These are phyloP conservation scores for Eurystomus glaucurus DNA, from an alignment of 2,797 vertebrate species.

Conservation along the genomic window DNA sequence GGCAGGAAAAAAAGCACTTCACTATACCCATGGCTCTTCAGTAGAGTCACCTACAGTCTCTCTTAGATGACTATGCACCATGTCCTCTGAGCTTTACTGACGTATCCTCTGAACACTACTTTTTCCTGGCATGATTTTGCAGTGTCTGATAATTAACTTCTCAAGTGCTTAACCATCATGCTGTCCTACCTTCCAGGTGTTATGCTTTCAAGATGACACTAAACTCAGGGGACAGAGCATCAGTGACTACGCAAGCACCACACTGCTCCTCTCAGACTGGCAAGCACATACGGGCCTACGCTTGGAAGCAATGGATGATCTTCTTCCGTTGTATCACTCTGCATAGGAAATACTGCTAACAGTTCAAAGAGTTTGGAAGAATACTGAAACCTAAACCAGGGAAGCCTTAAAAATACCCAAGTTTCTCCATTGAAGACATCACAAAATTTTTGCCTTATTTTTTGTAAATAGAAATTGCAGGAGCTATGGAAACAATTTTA, in stretches of 20 bases:
- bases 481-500: background rate
- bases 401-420: accelerated
- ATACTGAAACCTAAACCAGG: background rate
- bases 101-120: background rate
- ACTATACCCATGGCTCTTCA: background rate
- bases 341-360: background rate
- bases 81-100: background rate
- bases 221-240: background rate
- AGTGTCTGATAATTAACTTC: background rate
- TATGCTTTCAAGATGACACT: background rate
- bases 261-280: background rate
- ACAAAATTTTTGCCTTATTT: background rate
- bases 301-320: background rate
- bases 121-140: background rate
- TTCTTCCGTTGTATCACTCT: background rate
- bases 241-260: background rate
- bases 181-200: background rate
- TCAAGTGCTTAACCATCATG: accelerated
- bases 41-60: background rate
- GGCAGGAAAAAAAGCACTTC: background rate
- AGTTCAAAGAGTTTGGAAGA: background rate
- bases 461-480: background rate
- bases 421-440: background rate
- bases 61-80: background rate
- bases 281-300: accelerated